Evolutionary conservation across 2,113 vertebrate species (phyloP).

Genomic region (Megaptera novaeangliae): DNA sequence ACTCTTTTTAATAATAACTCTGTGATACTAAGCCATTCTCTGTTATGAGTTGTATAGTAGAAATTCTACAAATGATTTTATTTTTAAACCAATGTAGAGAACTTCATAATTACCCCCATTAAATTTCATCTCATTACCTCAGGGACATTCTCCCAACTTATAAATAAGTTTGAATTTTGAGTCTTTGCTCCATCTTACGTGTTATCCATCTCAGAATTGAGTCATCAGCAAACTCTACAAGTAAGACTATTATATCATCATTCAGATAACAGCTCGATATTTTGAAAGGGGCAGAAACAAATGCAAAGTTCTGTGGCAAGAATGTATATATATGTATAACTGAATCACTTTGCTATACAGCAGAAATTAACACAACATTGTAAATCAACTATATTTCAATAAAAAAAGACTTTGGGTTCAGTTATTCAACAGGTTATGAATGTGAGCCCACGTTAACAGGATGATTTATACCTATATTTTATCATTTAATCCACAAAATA

Average conservation of each 20-base stretch:
- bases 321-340: not conserved
- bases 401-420: not conserved
- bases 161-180: conserved; percentile 2
- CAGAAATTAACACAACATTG: not conserved
- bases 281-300: not conserved
- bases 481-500: not conserved
- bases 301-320: not conserved
- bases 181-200: not conserved
- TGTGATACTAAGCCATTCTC: not conserved
- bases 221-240: not conserved
- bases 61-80: not conserved
- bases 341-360: not conserved
- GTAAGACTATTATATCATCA: not conserved
- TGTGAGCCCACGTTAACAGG: not conserved
- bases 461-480: not conserved
- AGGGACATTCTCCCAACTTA: not conserved
- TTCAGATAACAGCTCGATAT: not conserved
- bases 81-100: not conserved
- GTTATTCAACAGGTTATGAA: not conserved
- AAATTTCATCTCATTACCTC: conserved; percentile 17
- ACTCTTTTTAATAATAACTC: not conserved
- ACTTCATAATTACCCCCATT: not conserved
- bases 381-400: not conserved
- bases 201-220: not conserved
- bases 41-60: not conserved